Conservation (phyloP, 2,888 invertebrate genomes). For the Agelastica alni region DNA sequence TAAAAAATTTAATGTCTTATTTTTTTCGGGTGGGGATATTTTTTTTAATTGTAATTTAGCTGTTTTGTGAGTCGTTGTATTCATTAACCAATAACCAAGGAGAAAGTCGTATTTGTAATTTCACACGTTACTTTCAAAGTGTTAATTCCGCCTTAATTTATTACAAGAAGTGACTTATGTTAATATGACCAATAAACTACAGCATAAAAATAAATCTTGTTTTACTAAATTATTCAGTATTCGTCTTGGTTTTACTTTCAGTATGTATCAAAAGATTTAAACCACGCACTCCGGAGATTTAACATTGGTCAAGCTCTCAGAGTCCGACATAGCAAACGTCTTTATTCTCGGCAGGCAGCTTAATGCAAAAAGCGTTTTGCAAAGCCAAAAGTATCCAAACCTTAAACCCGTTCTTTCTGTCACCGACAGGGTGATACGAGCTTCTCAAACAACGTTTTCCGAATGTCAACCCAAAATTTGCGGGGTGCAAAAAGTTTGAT, state of each 20-base stretch:
- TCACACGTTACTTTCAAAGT: no score
- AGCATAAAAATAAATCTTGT: slow-evolving; percentile 34
- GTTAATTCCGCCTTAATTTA: no score
- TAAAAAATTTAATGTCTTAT: no score
- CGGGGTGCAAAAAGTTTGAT: no score
- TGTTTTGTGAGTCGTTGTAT: no score
- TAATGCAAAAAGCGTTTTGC: slow-evolving; percentile 52
- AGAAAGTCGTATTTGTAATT: no score
- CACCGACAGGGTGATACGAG: slow-evolving; percentile 25
- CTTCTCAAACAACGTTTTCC: no score
- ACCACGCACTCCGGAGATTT: slow-evolving; percentile 45
- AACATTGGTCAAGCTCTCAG: slow-evolving; percentile 47
- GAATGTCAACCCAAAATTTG: no score
- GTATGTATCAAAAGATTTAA: slow-evolving; percentile 50
- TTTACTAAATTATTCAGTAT: slow-evolving; percentile 48
- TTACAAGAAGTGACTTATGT: no score
- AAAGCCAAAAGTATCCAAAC: slow-evolving; percentile 49
- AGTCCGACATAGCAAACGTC: slow-evolving; percentile 52
- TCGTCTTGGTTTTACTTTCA: slow-evolving; percentile 49
- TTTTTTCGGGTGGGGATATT: no score
- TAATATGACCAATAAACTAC: slow-evolving; percentile 9
- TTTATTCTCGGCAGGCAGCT: slow-evolving; percentile 53
- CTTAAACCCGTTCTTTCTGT: slow-evolving; percentile 52
- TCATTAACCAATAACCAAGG: no score
- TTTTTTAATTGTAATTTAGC: no score